These are phyloP conservation scores for Gadopsis bispinosus DNA, from an alignment of 2,797 vertebrate genomes.

Conservation along the genomic window DNA sequence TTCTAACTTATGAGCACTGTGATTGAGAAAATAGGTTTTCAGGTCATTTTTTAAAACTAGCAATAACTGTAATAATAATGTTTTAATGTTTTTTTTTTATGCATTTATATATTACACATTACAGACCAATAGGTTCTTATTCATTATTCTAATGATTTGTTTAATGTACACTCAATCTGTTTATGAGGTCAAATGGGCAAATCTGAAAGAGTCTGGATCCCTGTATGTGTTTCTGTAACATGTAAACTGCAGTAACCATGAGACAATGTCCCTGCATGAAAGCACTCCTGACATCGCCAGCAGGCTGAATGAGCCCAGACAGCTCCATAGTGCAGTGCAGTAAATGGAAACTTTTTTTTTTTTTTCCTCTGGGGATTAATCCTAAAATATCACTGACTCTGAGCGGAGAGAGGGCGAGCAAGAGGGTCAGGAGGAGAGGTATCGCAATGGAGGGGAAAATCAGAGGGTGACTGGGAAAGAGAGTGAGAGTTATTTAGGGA, in stretches of 20 bases:
- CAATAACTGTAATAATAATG: too few relatives aligned
- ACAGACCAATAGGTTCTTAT: neutral
- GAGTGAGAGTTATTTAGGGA: conserved; percentile 82
- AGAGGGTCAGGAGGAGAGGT: conserved; percentile 71
- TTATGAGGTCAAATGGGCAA: neutral
- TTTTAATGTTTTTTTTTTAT: neutral
- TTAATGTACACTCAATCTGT: neutral
- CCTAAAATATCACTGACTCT: conserved; percentile 75
- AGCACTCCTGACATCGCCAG: conserved; percentile 17
- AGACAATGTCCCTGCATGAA: conserved; percentile 10
- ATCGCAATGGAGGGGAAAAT: conserved; percentile 63
- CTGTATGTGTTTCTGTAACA: conserved; percentile 4
- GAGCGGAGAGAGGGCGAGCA: conserved; percentile 67
- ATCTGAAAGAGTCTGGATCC: neutral
- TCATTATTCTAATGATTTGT: neutral
- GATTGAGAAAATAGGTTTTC: neutral
- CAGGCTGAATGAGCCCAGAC: conserved; percentile 54
- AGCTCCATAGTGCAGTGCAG: conserved; percentile 38
- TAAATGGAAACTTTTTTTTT: conserved; percentile 76
- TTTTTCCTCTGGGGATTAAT: conserved; percentile 70
- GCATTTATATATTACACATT: neutral
- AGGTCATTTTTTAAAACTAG: neutral
- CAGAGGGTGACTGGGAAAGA: conserved; percentile 75
- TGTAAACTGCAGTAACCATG: conserved; percentile 10
- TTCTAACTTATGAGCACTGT: neutral